Conservation (phyloP, 2,113 vertebrate genomes). For the Pachyramphus minor region DNA sequence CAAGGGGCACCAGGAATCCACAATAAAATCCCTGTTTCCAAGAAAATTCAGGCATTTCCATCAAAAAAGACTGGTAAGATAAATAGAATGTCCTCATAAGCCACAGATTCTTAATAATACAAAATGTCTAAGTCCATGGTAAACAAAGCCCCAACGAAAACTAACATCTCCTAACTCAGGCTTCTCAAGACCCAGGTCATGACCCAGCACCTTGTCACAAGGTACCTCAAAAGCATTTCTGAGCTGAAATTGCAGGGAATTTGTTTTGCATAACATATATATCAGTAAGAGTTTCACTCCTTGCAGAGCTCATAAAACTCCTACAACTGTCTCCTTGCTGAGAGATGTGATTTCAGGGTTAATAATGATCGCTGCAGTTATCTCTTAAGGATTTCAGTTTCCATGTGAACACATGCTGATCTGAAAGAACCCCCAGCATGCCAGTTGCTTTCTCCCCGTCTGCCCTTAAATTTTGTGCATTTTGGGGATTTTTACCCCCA, state of each 20-base stretch:
- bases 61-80: conserved; percentile 75
- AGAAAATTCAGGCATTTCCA: conserved; percentile 77
- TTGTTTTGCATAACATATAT: not conserved
- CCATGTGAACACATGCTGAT: not conserved
- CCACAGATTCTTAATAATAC: conserved; percentile 75
- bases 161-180: conserved; percentile 69
- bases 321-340: not conserved
- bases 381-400: not conserved
- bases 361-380: not conserved
- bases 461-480: not conserved
- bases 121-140: conserved; percentile 73
- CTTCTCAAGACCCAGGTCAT: conserved; percentile 70
- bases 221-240: conserved; percentile 59
- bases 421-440: not conserved
- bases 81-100: conserved; percentile 77
- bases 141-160: conserved; percentile 75
- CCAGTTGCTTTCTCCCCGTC: not conserved
- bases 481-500: fast-evolving
- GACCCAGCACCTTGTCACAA: conserved; percentile 60
- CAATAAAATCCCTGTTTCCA: conserved; percentile 76
- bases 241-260: conserved; percentile 8
- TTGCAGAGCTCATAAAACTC: not conserved
- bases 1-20: conserved; percentile 74
- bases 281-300: not conserved
- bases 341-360: not conserved